Percentiles rank a stretch among this genome's conserved stretches.
phyloP scores from a whole-genome alignment of 2,113 vertebrate species.

The Bungarus multicinctus region DNA sequence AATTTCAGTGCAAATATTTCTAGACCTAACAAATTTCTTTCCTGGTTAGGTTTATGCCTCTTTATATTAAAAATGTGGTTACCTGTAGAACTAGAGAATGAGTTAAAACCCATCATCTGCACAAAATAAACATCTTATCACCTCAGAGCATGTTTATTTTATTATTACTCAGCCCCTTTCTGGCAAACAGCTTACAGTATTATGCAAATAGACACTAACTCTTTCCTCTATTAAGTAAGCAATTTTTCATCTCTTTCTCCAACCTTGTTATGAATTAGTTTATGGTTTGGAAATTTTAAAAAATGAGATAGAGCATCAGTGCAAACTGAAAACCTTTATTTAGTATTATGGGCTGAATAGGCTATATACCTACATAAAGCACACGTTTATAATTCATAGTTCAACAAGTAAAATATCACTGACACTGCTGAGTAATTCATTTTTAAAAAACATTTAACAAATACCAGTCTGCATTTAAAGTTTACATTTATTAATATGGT shows the following conservation, averaged over 20 bases:
- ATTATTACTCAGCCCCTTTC: constrained; percentile 32
- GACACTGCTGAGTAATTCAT: not conserved
- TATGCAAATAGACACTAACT: constrained; percentile 27
- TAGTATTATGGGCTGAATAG: fast-evolving
- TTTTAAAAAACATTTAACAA: constrained; percentile 19
- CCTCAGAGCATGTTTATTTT: constrained; percentile 52
- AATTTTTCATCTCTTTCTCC: constrained; percentile 27
- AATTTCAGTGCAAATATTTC: constrained; percentile 58
- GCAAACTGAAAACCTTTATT: not conserved
- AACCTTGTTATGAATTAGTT: constrained; percentile 13
- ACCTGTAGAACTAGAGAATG: constrained; percentile 53
- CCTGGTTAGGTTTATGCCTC: constrained; percentile 45
- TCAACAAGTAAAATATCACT: not conserved
- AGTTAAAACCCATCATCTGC: constrained; percentile 35
- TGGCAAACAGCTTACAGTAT: constrained; percentile 34
- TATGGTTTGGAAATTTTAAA: constrained; percentile 1
- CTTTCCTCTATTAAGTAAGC: constrained; percentile 32
- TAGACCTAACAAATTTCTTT: constrained; percentile 34
- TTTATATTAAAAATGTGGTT: constrained; percentile 48
- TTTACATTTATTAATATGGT: constrained; percentile 49
- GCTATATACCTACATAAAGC: not conserved
- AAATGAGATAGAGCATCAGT: not conserved
- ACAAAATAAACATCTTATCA: constrained; percentile 35
- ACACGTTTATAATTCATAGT: not conserved
- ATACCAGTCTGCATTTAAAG: not conserved